phyloP scores from a whole-genome alignment of 2,888 invertebrate genomes.

The Peribatodes rhomboidaria region DNA sequence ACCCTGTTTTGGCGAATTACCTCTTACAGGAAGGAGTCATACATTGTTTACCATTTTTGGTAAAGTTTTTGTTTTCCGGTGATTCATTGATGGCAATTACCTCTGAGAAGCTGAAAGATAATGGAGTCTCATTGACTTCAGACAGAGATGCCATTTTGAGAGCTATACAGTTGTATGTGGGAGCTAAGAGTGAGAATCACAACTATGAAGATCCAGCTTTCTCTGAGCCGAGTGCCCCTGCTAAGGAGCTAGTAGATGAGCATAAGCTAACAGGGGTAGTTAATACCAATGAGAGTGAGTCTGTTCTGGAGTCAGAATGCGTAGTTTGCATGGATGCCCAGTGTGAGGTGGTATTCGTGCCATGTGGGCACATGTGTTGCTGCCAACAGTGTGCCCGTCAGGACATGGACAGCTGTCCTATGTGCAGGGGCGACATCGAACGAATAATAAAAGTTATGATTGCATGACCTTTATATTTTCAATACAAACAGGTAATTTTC shows the following conservation, averaged over 20 bases:
- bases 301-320: constrained; percentile 88
- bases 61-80: constrained; percentile 85
- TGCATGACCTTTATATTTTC: constrained; percentile 70
- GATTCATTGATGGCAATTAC: constrained; percentile 83
- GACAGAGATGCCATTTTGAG: constrained; percentile 88
- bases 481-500: constrained; percentile 32
- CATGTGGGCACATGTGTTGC: constrained; percentile 95
- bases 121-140: constrained; percentile 83
- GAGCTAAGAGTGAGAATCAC: constrained; percentile 65
- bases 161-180: constrained; percentile 88
- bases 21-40: constrained; percentile 90
- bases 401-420: constrained; percentile 89
- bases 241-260: constrained; percentile 54
- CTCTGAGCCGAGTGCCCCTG: constrained; percentile 63
- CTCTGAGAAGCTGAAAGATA: constrained; percentile 85
- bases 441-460: constrained; percentile 89
- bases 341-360: constrained; percentile 92
- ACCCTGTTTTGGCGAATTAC: constrained; percentile 89
- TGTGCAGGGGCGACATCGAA: constrained; percentile 91
- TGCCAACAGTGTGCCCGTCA: constrained; percentile 89
- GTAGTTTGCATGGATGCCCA: constrained; percentile 93
- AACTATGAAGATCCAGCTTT: constrained; percentile 53
- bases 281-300: constrained; percentile 61
- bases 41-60: constrained; percentile 92
- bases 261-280: constrained; percentile 69